phyloP scores from a whole-genome alignment of 2,888 invertebrate genomes.

The Saturnia pavonia region DNA sequence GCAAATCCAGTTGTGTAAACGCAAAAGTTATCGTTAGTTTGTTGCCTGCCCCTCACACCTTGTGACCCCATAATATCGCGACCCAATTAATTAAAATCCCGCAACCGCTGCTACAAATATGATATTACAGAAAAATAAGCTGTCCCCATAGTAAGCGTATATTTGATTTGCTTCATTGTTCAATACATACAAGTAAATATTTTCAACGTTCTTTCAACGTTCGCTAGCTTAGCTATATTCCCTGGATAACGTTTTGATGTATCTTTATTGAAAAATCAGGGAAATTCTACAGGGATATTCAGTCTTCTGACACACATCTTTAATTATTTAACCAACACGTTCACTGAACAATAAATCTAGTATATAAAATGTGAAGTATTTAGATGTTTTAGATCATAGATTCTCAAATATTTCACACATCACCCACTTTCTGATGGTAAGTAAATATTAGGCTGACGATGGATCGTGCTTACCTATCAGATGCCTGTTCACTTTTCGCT shows the following conservation, averaged over 20 bases:
- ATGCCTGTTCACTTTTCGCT: too few relatives aligned
- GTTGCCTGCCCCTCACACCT: too few relatives aligned
- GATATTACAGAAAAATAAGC: not conserved
- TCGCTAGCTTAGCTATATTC: conserved; percentile 12
- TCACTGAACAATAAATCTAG: not conserved
- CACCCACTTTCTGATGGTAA: too few relatives aligned
- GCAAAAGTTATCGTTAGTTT: too few relatives aligned
- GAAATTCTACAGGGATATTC: conserved; percentile 13
- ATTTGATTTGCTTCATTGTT: not conserved
- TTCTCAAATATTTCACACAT: too few relatives aligned
- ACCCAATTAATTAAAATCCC: too few relatives aligned
- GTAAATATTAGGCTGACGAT: too few relatives aligned
- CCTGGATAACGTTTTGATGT: conserved; percentile 17
- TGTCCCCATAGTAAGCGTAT: not conserved
- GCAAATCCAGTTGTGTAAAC: too few relatives aligned
- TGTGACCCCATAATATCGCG: too few relatives aligned
- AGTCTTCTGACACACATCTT: not conserved
- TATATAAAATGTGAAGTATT: not conserved
- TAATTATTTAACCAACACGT: not conserved
- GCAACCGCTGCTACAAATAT: too few relatives aligned
- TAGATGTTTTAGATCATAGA: too few relatives aligned
- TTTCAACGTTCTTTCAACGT: conserved; percentile 19
- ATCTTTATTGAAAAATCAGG: conserved; percentile 20
- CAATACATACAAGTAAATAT: conserved; percentile 7
- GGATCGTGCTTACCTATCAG: too few relatives aligned